Base-by-base conservation (phyloP, 1,140 invertebrate genomes). In the Pollicipes pollicipes region DNA sequence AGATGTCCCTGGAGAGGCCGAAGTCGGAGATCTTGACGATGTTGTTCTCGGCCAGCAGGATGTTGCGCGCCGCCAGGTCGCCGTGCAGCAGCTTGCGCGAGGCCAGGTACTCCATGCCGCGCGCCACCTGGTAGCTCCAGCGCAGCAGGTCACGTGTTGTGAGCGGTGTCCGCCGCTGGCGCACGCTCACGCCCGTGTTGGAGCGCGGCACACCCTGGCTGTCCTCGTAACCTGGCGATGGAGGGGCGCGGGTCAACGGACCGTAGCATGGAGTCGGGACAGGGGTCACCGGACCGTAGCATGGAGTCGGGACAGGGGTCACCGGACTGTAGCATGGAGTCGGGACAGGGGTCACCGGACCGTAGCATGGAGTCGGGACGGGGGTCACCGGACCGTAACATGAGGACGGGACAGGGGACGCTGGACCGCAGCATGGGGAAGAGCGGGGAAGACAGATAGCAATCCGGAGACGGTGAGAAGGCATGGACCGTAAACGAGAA, bases 11-110 rank as follows among this genome's bases (percentile, higher is more conserved):
- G 0, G 96, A 93, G 26, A 98, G 79, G 26, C 95, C 95, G 82
- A 98, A 98, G 79, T 98, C 95, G 73, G 94, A 96, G 74, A 98
- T 97, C 80, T 98, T 98, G 0, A 91, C 88, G 0, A 92, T 80
- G 77, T 93, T 91, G 71, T 95, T 84, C 45, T 95, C 91, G 1
- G 91, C 87, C 3, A 98, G 82, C n/a, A 98, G 82, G 70, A 98
- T 89, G 82, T 99, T 98, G 78, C 97, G 85, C 0, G 96, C 94
- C 0, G 96, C 96, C 69, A 98, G 82, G 84, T 98, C 96, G 27
- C 96, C 88, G 79, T 98, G 96, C 8, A 97, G 77, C 0, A 92
- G 87, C 86, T 89, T 73, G 78, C 79, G 68, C 21, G 63, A 68
- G n/a, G 73, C 67, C 32, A 75, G 70, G 45, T 75, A 75, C 28